phyloP scores from a whole-genome alignment of 1,140 invertebrate species.

The Lordiphosa mommai region DNA sequence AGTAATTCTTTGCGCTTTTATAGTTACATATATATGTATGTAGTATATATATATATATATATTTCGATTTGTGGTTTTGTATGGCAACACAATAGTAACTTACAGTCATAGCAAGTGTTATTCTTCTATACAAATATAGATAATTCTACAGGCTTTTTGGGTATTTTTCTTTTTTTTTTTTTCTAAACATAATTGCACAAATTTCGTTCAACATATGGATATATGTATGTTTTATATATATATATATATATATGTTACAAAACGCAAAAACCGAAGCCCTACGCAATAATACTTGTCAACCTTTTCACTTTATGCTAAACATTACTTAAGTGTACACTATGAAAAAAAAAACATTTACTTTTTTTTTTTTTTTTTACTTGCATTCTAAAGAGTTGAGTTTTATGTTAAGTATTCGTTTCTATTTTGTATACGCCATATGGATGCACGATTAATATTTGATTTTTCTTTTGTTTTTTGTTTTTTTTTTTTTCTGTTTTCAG shows the following conservation, averaged over 20 bases:
- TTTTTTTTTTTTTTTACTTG: too few species aligned
- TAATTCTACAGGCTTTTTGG: conserved; percentile 44
- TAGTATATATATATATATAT: conserved; percentile 40
- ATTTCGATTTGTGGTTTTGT: conserved; percentile 22
- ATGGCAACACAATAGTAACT: conserved; percentile 75
- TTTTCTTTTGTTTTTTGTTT: too few species aligned
- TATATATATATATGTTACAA: conserved; percentile 2
- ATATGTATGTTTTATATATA: conserved; percentile 19
- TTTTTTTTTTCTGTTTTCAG: too few species aligned
- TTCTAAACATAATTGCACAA: conserved; percentile 47
- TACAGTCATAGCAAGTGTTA: conserved; percentile 63
- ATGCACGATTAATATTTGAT: not conserved
- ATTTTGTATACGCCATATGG: too few species aligned
- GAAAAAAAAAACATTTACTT: not conserved
- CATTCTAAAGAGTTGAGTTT: too few species aligned
- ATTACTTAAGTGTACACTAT: too few species aligned
- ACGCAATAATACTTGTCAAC: too few species aligned
- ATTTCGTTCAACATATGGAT: conserved; percentile 34
- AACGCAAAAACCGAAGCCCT: too few species aligned
- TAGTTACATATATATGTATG: conserved; percentile 12
- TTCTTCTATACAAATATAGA: conserved; percentile 66
- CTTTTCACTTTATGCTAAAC: too few species aligned
- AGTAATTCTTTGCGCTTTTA: conserved; percentile 29
- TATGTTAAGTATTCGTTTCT: too few species aligned
- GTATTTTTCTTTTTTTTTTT: conserved; percentile 12